Conservation (phyloP, 2,113 vertebrate species). For the Microtus montanus region DNA sequence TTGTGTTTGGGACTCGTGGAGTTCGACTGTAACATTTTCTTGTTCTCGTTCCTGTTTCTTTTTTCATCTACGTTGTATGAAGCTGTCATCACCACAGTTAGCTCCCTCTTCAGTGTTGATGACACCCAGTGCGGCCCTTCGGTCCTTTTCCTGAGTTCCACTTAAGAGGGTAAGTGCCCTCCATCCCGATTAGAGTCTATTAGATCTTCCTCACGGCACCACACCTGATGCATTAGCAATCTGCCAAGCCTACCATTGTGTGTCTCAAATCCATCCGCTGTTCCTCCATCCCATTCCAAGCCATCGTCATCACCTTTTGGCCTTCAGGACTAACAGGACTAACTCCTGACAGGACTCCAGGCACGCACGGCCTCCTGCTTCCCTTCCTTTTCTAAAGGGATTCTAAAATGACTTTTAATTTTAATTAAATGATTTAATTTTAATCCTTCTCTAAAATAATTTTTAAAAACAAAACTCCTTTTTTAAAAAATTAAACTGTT, state of each 20-base stretch:
- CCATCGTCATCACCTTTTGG: background rate
- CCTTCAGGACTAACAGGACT: background rate
- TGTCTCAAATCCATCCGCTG: background rate
- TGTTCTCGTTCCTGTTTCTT: background rate
- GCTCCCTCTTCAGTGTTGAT: background rate
- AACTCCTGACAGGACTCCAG: background rate
- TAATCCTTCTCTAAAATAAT: too few species aligned
- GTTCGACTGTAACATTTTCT: background rate
- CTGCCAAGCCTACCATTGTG: too few species aligned
- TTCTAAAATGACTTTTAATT: too few species aligned
- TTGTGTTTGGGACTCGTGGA: background rate
- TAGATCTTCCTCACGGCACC: background rate
- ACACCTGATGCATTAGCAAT: background rate
- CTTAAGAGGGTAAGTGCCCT: background rate
- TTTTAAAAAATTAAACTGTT: background rate
- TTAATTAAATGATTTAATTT: too few species aligned
- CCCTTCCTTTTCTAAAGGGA: background rate
- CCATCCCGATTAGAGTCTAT: background rate
- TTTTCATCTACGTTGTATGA: background rate
- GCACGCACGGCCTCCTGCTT: background rate
- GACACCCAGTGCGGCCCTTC: background rate
- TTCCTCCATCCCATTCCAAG: background rate
- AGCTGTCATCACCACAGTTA: background rate
- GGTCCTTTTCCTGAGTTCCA: background rate
- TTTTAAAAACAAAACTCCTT: slow-evolving; percentile 39